Evolutionary conservation across 2,888 invertebrate species (phyloP).

Genomic region (Flexamia atlantica): DNA sequence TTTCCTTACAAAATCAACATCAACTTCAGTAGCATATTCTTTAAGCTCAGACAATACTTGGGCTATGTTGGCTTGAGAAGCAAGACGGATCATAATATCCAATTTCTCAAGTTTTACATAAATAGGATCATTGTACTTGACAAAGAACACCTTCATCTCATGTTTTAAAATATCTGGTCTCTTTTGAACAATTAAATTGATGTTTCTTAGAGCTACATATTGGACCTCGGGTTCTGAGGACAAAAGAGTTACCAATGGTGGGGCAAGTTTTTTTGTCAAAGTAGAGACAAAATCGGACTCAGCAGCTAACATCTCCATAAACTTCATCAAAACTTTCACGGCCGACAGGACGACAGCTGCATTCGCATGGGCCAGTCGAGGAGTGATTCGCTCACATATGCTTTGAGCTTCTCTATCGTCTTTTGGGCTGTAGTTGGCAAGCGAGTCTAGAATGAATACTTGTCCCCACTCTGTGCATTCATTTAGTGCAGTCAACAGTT

Average conservation of each 20-base stretch:
- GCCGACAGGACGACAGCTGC: constrained; percentile 99
- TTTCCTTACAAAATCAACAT: constrained; percentile 99
- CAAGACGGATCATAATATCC: constrained; percentile 99
- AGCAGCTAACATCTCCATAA: constrained; percentile 97
- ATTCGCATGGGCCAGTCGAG: constrained; percentile 98
- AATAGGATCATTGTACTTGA: constrained; percentile 99
- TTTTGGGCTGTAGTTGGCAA: constrained; percentile 97
- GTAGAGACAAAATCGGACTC: constrained; percentile 96
- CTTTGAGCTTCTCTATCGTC: constrained; percentile 99
- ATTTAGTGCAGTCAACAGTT: constrained; percentile 97
- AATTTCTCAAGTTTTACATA: constrained; percentile 99
- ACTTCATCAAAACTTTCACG: constrained; percentile 98
- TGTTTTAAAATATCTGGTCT: constrained; percentile 98
- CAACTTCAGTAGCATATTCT: constrained; percentile 86
- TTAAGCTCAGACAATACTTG: constrained; percentile 99
- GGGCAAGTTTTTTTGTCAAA: constrained; percentile 97
- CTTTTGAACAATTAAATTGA: constrained; percentile 99
- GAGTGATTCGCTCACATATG: constrained; percentile 98
- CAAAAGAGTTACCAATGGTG: constrained; percentile 97
- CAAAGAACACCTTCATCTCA: constrained; percentile 99
- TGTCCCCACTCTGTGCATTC: constrained; percentile 99
- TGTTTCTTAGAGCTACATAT: constrained; percentile 98
- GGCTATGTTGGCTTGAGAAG: constrained; percentile 98
- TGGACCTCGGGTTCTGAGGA: constrained; percentile 98
- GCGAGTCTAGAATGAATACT: constrained; percentile 98